Evolutionary conservation across 2,888 invertebrate species (phyloP), one percentile per base, ranked within the genome.

Genomic region (Suillia variegata): DNA sequence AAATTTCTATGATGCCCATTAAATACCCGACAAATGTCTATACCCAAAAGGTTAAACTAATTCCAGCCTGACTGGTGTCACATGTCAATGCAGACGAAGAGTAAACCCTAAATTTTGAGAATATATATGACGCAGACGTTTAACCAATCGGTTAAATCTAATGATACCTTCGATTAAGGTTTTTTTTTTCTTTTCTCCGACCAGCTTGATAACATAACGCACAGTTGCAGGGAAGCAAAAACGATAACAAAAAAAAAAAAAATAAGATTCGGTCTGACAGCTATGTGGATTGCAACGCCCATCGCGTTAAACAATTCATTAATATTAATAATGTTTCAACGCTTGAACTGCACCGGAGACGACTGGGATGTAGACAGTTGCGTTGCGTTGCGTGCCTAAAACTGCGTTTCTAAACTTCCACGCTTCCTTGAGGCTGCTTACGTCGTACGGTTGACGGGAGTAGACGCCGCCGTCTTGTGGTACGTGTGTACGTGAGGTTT

Each of bases 301-400:
- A 72, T 71, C 67, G 76, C 74, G 77, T 76, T 76, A 76, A 67
- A 66, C 67, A 72, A 70, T 69, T 73, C 75, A 77, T 77, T 77
- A 74, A 76, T 77, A 75, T 76, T 76, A 76, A 76, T 75, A 73
- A 76, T 66, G 64, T 62, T 48, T 17, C 33, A 50, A 26, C 31
- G 50, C 38, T 13, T 13, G 38, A 6, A 31, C 31, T 31, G 31
- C 31, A 6, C 6, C 31, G 31, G n/a, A n/a, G n/a, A n/a, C n/a
- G 31, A 31, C 31, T 12, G 6, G 31, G 31, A 31, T 12, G 12
- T 31, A 31, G 31, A 8, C 31, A 31, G 31, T 8, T 6, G 6
- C 31, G 6, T 31, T 12, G 12, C 31, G 6, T 12, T 31, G 31
- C 6, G 12, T n/a, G n/a, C n/a, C n/a, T n/a, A 12, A 31, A 12